Percentiles rank a stretch among this genome's conserved stretches.
These are phyloP conservation scores for Uropsilus gracilis DNA, from an alignment of 2,113 vertebrate species.

Conservation along the genomic window DNA sequence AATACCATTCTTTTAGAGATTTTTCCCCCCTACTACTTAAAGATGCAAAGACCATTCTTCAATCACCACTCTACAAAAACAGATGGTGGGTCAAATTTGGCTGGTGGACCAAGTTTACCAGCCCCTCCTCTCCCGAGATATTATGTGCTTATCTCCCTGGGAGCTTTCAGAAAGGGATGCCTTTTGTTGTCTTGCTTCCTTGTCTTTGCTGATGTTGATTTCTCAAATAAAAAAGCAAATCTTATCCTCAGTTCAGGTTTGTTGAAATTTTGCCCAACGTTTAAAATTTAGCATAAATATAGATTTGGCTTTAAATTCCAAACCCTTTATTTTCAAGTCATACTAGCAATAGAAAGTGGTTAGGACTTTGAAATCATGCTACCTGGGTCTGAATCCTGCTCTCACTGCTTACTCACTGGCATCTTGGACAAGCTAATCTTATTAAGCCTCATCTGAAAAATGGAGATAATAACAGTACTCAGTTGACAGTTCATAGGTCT, in stretches of 20 bases:
- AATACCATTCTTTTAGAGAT: background rate
- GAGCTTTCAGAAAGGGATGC: background rate
- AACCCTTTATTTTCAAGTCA: background rate
- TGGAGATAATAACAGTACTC: conserved; percentile 60
- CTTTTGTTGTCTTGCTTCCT: background rate
- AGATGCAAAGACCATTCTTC: background rate
- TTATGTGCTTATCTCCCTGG: background rate
- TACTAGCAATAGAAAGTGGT: background rate
- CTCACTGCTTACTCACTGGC: conserved; percentile 15
- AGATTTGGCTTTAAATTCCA: conserved; percentile 21
- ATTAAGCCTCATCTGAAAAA: conserved; percentile 62
- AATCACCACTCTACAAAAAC: background rate
- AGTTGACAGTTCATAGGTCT: conserved; percentile 28
- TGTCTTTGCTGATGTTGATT: background rate
- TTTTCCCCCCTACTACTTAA: background rate
- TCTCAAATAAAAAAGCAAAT: background rate
- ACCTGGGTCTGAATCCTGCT: conserved; percentile 5
- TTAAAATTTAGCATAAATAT: conserved; percentile 34
- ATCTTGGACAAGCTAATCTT: conserved; percentile 9
- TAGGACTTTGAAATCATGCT: conserved; percentile 50
- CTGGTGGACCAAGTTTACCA: background rate
- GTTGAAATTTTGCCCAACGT: conserved; percentile 35
- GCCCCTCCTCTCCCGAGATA: background rate
- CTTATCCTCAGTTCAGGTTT: background rate
- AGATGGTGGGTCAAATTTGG: background rate